phyloP scores from a whole-genome alignment of 35 echinoderm and acorn worm genomes.

The Ophioderma brevispina region DNA sequence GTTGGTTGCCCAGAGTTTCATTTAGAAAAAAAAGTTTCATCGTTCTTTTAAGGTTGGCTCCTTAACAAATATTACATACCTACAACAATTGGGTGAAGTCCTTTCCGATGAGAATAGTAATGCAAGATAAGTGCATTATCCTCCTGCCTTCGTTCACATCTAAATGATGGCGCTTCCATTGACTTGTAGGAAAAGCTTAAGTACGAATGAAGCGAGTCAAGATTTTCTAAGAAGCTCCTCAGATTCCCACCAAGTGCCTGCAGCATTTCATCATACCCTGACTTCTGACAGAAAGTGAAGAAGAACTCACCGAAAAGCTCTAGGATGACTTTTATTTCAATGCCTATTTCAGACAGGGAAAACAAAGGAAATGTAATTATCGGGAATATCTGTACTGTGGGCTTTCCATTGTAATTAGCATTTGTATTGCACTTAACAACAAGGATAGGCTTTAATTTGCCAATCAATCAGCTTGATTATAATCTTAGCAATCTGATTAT shows the following conservation, averaged over 20 bases:
- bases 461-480: no score
- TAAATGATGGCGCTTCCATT: conserved; percentile 98
- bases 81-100: conserved; percentile 96
- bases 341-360: conserved; percentile 37
- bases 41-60: no score
- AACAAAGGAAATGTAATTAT: no score
- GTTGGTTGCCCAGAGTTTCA: no score
- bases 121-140: conserved; percentile 88
- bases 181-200: conserved; percentile 96
- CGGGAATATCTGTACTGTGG: no score
- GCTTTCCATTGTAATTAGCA: no score
- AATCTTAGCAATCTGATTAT: no score
- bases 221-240: conserved; percentile 93
- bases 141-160: conserved; percentile 75
- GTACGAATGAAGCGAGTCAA: conserved; percentile 96
- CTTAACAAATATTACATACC: conserved; percentile 70
- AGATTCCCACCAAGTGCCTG: conserved; percentile 84
- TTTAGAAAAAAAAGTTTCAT: no score
- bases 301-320: conserved; percentile 97
- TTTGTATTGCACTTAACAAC: no score
- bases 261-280: conserved; percentile 99
- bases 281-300: conserved; percentile 93
- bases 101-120: conserved; percentile 98
- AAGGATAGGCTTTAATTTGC: no score
- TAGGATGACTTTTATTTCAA: conserved; percentile 66